Evolutionary conservation across 2,113 vertebrate species (phyloP), one percentile per base, ranked within the genome.

Genomic region (Tetrax tetrax): DNA sequence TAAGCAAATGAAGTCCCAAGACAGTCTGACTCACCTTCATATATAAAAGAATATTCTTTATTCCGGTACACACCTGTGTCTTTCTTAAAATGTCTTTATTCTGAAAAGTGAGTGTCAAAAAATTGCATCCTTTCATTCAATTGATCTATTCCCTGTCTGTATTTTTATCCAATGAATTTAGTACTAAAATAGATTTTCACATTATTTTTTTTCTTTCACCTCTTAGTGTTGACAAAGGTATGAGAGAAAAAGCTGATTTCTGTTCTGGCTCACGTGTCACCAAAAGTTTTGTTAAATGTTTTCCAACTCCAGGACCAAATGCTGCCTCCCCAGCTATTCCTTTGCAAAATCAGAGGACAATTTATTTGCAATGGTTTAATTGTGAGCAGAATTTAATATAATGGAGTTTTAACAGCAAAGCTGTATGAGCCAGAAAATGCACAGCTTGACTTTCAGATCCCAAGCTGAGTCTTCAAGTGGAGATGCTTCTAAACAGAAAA

Each of bases 401-500:
- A 95, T 87, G 78, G 93, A 87, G 83, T 86, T 92, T 95, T 96
- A 95, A 95, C 95, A 51, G 66, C 70, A 94, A 95, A 93, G 91
- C 82, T 80, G 89, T 79, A 76, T 83, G 47, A 96, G 66, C 45
- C 87, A 95, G 87, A 95, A 95, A 95, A 95, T 24, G 50, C 89
- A 91, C 89, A 95, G 83, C 89, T 96, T 96, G 91, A 59, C 59
- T 95, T 94, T 82, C 81, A 95, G 91, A 65, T 94, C 87, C 89
- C 93, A 95, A 93, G 91, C 91, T 95, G 96, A 95, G 87, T 89
- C 65, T 89, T 77, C 89, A 95, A 95, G 89, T 89, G 50, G 35
- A 91, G 91, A 89, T 66, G n/a, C 51, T 95, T 94, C 94, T 93
- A 91, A 94, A 95, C 77, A 87, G 89, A 91, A 96, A 95, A 95